These are phyloP conservation scores for Pheosia gnoma DNA, from an alignment of 2,888 invertebrate genomes.

Conservation along the genomic window DNA sequence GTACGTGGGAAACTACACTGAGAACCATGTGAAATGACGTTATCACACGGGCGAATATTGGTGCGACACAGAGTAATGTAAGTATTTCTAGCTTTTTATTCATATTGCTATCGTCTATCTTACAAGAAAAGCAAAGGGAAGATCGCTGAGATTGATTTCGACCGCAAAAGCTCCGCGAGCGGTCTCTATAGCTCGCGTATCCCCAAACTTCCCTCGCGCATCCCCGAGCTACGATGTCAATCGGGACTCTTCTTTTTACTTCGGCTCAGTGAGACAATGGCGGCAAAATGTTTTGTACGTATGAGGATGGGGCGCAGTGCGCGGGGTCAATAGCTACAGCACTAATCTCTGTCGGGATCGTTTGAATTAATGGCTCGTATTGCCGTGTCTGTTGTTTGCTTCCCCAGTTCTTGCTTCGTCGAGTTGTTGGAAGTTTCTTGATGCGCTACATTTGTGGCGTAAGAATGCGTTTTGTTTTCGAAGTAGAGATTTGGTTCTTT, in stretches of 20 bases:
- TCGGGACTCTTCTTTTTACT: conserved; percentile 72
- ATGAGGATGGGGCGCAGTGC: conserved; percentile 60
- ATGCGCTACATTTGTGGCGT: conserved; percentile 48
- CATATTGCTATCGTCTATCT: conserved; percentile 51
- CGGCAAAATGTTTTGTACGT: conserved; percentile 77
- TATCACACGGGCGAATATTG: conserved; percentile 50
- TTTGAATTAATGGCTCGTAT: conserved; percentile 80
- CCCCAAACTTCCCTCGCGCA: conserved; percentile 16
- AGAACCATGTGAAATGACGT: conserved; percentile 57
- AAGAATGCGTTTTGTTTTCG: conserved; percentile 40
- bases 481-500: conserved; percentile 11
- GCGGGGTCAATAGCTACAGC: conserved; percentile 72
- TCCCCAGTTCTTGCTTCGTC: conserved; percentile 64
- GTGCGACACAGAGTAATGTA: conserved; percentile 25
- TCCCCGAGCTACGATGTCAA: conserved; percentile 69
- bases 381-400: conserved; percentile 78
- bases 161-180: conserved; percentile 18
- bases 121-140: conserved; percentile 59
- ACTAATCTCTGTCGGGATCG: conserved; percentile 80
- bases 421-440: conserved; percentile 66
- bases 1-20: conserved; percentile 62
- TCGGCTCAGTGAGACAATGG: conserved; percentile 74
- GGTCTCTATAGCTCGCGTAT: conserved; percentile 16
- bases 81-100: conserved; percentile 26
- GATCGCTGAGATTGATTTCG: conserved; percentile 46